These are phyloP conservation scores for Drosophila incognita DNA, from an alignment of 2,888 invertebrate genomes.

Conservation along the genomic window DNA sequence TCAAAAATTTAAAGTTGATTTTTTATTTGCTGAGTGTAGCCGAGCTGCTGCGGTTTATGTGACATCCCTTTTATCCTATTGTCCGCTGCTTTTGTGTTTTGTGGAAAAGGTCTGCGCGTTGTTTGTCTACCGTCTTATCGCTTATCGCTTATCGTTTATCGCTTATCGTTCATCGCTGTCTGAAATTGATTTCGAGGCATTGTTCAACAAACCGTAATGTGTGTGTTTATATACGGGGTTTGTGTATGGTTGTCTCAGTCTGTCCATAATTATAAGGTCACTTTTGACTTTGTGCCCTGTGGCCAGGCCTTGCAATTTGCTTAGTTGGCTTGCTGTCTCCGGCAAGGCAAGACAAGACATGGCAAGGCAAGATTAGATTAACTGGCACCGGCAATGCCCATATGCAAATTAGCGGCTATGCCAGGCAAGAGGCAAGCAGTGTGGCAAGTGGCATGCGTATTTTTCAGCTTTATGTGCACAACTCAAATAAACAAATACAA, in stretches of 20 bases:
- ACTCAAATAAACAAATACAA: constrained; percentile 46
- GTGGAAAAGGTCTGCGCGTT: constrained; percentile 41
- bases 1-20: not conserved
- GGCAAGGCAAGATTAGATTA: not conserved
- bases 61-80: constrained; percentile 32
- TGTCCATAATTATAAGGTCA: constrained; percentile 63
- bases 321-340: constrained; percentile 18
- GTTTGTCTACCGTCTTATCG: constrained; percentile 56
- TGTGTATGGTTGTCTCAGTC: constrained; percentile 9
- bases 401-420: constrained; percentile 62
- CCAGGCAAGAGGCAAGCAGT: constrained; percentile 22
- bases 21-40: not conserved
- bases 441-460: constrained; percentile 56
- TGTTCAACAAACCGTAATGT: constrained; percentile 13
- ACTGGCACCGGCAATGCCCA: constrained; percentile 6
- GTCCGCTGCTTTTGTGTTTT: constrained; percentile 46
- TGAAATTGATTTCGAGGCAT: constrained; percentile 72
- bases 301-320: constrained; percentile 62
- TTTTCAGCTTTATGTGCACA: constrained; percentile 58
- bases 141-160: constrained; percentile 57
- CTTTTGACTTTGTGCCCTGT: constrained; percentile 41
- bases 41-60: constrained; percentile 10
- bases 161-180: constrained; percentile 60
- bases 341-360: not conserved
- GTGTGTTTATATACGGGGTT: not conserved